Percentiles rank a stretch among this genome's conserved stretches.
phyloP scores from a whole-genome alignment of 2,113 vertebrate species.

The Pseudorhombus dupliciocellatus region DNA sequence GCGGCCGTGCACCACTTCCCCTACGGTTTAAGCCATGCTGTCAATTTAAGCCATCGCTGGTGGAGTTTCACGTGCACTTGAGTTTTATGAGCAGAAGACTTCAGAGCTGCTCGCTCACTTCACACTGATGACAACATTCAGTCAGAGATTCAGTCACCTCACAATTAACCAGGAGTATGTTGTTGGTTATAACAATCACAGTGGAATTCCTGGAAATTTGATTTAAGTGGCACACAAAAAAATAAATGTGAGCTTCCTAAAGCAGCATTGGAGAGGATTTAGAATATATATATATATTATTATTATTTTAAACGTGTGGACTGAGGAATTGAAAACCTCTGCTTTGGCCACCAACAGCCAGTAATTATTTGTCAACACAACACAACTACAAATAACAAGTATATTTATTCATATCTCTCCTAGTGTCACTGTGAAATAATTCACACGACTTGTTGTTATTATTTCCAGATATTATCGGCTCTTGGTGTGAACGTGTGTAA shows the following conservation, averaged over 20 bases:
- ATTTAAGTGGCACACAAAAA: not conserved
- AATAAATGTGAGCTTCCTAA: not conserved
- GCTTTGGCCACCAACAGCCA: conserved; percentile 5
- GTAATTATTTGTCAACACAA: not conserved
- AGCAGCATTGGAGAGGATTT: not conserved
- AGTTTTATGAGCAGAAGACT: conserved; percentile 45
- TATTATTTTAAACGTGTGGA: too few species aligned
- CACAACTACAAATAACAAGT: not conserved
- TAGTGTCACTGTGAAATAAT: not conserved
- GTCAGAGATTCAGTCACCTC: not conserved
- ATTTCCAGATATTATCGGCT: conserved; percentile 23
- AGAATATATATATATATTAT: too few species aligned
- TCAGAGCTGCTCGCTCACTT: conserved; percentile 37
- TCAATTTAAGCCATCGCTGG: conserved; percentile 48
- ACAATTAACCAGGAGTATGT: not conserved
- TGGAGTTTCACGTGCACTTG: conserved; percentile 25
- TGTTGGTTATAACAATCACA: not conserved
- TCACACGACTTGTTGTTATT: conserved; percentile 27
- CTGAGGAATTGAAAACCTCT: not conserved
- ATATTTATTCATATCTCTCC: not conserved
- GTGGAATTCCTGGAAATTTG: conserved; percentile 1
- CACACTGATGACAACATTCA: conserved; percentile 4
- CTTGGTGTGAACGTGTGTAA: conserved; percentile 75
- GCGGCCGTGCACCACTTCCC: conserved; percentile 75
- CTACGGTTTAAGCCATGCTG: conserved; percentile 42